A percentile compares a stretch with the other conserved stretches of the same genome.
Evolutionary conservation across 2,888 invertebrate species (phyloP).

Genomic region (Acrocyrtus sp.): DNA sequence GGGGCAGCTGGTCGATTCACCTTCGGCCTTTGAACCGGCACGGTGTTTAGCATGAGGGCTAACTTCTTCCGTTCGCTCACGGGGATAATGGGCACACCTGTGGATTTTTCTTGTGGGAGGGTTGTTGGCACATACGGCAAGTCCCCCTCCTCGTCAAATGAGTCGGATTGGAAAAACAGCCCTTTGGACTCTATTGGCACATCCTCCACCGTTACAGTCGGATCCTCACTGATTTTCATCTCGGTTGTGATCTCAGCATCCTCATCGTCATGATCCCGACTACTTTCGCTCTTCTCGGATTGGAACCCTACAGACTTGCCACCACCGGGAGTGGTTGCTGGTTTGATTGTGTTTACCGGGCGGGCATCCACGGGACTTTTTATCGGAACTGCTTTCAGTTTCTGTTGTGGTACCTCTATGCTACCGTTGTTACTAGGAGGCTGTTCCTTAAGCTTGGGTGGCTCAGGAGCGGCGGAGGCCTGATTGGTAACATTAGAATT

Average conservation of each 20-base stretch:
- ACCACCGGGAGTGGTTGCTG: slow-evolving; percentile 15
- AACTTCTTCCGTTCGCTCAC: slow-evolving; percentile 73
- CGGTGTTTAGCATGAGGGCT: slow-evolving; percentile 48
- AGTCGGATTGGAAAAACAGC: slow-evolving; percentile 83
- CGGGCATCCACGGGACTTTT: too few relatives aligned
- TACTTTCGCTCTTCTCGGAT: slow-evolving; percentile 39
- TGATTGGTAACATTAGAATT: too few relatives aligned
- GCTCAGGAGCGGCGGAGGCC: too few relatives aligned
- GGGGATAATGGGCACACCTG: slow-evolving; percentile 83
- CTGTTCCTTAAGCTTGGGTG: too few relatives aligned
- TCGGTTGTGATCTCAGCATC: slow-evolving; percentile 65
- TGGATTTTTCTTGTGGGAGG: slow-evolving; percentile 83
- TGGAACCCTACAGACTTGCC: slow-evolving; percentile 38
- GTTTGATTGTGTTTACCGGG: too few relatives aligned
- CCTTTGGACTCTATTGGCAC: slow-evolving; percentile 79
- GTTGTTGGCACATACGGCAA: slow-evolving; percentile 92
- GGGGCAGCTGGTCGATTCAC: slow-evolving; percentile 78
- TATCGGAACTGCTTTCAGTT: too few relatives aligned
- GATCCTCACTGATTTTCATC: slow-evolving; percentile 64
- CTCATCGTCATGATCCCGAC: slow-evolving; percentile 51
- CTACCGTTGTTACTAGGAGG: too few relatives aligned
- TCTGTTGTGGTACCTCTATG: too few relatives aligned
- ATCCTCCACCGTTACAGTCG: slow-evolving; percentile 70
- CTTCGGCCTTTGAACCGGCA: slow-evolving; percentile 64
- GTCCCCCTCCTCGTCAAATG: slow-evolving; percentile 73